A percentile compares a stretch with the other conserved stretches of the same genome.
phyloP scores from a whole-genome alignment of 2,113 vertebrate species.

The Seriola rivoliana region DNA sequence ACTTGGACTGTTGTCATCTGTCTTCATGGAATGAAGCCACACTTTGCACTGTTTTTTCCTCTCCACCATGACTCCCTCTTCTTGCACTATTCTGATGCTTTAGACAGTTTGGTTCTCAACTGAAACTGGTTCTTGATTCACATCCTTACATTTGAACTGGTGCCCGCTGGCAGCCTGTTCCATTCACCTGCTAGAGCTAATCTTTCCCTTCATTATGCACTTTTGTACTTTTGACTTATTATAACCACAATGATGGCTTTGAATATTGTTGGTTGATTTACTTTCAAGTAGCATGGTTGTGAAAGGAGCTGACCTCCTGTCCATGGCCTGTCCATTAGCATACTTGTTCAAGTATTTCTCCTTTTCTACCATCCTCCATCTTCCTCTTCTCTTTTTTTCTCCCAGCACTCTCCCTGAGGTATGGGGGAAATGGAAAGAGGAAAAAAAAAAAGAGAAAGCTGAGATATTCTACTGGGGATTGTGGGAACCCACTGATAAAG shows the following conservation, averaged over 20 bases:
- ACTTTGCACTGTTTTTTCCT: too few relatives aligned
- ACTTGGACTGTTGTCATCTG: too few relatives aligned
- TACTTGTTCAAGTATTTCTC: conserved; percentile 41
- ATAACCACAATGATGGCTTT: conserved; percentile 23
- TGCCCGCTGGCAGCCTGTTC: conserved; percentile 22
- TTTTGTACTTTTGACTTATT: conserved; percentile 3
- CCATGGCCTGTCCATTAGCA: conserved; percentile 28
- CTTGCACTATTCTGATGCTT: too few relatives aligned
- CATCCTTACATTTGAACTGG: conserved; percentile 41
- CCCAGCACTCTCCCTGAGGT: conserved; percentile 61
- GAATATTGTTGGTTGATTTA: conserved; percentile 21
- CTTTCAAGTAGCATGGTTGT: conserved; percentile 5
- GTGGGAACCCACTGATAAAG: conserved; percentile 85
- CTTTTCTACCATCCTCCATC: conserved; percentile 28
- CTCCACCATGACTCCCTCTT: too few relatives aligned
- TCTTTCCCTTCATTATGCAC: conserved; percentile 8
- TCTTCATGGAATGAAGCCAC: too few relatives aligned
- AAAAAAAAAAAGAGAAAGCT: conserved; percentile 35
- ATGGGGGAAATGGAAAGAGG: conserved; percentile 50
- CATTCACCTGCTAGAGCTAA: conserved; percentile 26
- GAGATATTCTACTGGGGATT: conserved; percentile 78
- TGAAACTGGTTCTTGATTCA: too few relatives aligned
- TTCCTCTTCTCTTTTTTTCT: conserved; percentile 25
- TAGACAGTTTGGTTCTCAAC: too few relatives aligned
- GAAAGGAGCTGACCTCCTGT: conserved; percentile 27